Percentiles rank a stretch among this genome's conserved stretches.
phyloP scores from a whole-genome alignment of 2,113 vertebrate species.

The Geococcyx californianus region DNA sequence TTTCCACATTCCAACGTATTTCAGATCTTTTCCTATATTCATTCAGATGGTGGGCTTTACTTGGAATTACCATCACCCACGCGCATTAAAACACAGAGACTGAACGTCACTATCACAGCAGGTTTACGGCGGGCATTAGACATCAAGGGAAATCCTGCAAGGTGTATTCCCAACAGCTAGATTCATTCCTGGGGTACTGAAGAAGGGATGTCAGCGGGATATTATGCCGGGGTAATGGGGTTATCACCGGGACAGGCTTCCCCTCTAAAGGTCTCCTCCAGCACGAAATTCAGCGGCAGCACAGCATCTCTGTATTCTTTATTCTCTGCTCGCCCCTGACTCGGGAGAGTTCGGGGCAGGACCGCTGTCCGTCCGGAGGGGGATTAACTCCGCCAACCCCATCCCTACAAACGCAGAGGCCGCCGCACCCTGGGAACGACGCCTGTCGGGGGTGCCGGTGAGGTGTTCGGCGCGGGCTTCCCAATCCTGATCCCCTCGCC shows the following conservation, averaged over 20 bases:
- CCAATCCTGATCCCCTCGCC: no score
- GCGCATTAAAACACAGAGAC: not conserved
- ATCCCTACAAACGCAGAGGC: no score
- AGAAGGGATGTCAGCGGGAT: not conserved
- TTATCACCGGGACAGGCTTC: not conserved
- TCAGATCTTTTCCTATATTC: not conserved
- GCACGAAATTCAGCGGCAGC: not conserved
- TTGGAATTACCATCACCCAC: not conserved
- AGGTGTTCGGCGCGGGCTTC: not conserved
- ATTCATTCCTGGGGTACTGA: not conserved
- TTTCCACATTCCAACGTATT: not conserved
- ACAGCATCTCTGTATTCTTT: not conserved
- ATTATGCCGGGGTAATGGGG: no score
- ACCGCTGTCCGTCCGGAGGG: not conserved
- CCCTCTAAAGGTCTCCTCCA: not conserved
- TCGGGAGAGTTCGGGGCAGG: not conserved
- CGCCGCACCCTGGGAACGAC: not conserved
- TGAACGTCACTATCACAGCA: not conserved
- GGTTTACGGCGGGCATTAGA: not conserved
- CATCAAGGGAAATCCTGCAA: not conserved
- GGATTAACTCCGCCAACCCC: not conserved
- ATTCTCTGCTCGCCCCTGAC: not conserved
- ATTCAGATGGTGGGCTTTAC: not conserved
- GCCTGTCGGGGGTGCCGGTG: not conserved
- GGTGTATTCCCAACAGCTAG: not conserved